Base-by-base conservation (phyloP, 2,113 vertebrate species). In the Myrmecophaga tridactyla region DNA sequence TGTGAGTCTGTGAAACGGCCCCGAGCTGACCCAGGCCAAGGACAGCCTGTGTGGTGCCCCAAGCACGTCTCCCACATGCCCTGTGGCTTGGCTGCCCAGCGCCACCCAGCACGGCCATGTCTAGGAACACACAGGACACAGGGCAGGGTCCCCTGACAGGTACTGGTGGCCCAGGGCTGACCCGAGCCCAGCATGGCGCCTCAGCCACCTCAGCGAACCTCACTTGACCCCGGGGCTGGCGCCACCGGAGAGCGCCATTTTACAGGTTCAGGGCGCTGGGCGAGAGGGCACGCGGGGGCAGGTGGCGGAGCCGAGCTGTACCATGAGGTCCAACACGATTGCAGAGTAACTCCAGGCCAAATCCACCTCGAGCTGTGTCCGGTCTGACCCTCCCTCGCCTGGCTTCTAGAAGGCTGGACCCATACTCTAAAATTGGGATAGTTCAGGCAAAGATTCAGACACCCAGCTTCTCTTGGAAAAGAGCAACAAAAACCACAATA, bases 171-270 rank as follows among this genome's bases (percentile, higher is more conserved):
- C 31, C 48, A 48, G 3, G 7, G 58, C 1, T 34, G 78, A 58
- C 60, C 25, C 1, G 34, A 67, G 67, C 60, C 39, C n/a, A 36
- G 70, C 27, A 1, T 27, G 27, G 80, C 34, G 75, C 36, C 13
- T 4, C 6, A 12, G 34, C 20, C 43, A 43, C 48, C 67, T 83
- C 14, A 23, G 43, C 8, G 7, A 65, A 43, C 85, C 1, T 9
- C 7, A 1, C 23, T 65, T 29, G n/a, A 29, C 0, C 2, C 13
- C 9, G 29, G 83, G 18, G 18, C 34, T 1, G 0, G 67, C 21
- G 31, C 17, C 36, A 31, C 58, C 36, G 43, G 65, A 17, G 6
- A n/a, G 0, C 27, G 56, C 58, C 77, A 25, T 9, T 77, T 34
- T 25, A 25, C 46, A n/a, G n/a, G n/a, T n/a, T n/a, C n/a, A n/a